These are phyloP conservation scores for Leucophora obtusa DNA, from an alignment of 2,888 invertebrate species.

Conservation along the genomic window DNA sequence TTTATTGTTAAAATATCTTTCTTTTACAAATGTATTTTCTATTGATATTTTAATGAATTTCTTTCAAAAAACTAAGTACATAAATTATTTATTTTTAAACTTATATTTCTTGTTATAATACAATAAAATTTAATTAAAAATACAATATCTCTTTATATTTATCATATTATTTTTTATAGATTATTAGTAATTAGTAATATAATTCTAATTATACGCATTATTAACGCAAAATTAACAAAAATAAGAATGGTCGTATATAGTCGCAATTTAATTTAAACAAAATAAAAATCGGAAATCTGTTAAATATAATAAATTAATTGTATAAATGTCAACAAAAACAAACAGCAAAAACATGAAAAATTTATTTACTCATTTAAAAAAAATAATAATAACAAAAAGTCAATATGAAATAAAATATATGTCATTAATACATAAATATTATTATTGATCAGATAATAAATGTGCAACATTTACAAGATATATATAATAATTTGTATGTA, in stretches of 20 bases:
- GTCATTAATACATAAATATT: constrained; percentile 38
- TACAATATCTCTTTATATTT: constrained; percentile 6
- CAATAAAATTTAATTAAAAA: constrained; percentile 66
- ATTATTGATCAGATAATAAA: constrained; percentile 50
- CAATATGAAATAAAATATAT: constrained; percentile 36
- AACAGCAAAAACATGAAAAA: constrained; percentile 30
- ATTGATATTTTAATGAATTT: not conserved
- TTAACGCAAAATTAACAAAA: constrained; percentile 22
- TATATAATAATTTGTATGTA: constrained; percentile 36
- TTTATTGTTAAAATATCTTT: too few relatives aligned
- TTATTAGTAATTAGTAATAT: constrained; percentile 43
- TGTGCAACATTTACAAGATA: constrained; percentile 55
- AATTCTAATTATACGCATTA: constrained; percentile 26
- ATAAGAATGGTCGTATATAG: constrained; percentile 60
- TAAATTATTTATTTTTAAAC: not conserved
- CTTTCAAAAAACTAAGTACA: not conserved
- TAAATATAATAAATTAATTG: constrained; percentile 32
- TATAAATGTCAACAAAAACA: constrained; percentile 35
- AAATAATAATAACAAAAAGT: constrained; percentile 61
- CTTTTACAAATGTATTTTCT: not conserved
- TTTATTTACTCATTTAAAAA: constrained; percentile 65
- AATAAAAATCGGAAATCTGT: constrained; percentile 47
- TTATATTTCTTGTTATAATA: constrained; percentile 65
- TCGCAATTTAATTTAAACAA: constrained; percentile 61
- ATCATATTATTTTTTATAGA: constrained; percentile 46